Percentiles rank a stretch among this genome's conserved stretches.
These are phyloP conservation scores for Vollenhovia emeryi DNA, from an alignment of 1,140 invertebrate genomes.

Conservation along the genomic window DNA sequence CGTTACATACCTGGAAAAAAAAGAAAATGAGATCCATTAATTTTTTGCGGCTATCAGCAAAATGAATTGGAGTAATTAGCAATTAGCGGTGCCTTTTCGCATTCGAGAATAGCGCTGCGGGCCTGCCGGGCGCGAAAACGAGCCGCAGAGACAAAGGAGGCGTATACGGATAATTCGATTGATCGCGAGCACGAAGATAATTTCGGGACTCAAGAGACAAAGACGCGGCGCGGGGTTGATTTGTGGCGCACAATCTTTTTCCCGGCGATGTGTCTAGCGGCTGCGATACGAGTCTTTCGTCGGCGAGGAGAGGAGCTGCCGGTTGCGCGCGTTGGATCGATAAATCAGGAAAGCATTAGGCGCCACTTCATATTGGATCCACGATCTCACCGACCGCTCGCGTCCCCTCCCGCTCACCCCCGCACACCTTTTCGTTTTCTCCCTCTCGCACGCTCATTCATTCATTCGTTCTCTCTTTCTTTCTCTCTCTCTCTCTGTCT, in stretches of 20 bases:
- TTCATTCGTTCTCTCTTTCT: background rate
- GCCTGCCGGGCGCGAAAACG: background rate
- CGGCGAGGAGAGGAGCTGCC: slow-evolving; percentile 25
- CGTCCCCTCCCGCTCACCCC: background rate
- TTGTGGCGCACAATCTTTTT: slow-evolving; percentile 66
- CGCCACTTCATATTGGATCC: slow-evolving; percentile 74
- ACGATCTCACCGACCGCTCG: slow-evolving; percentile 52
- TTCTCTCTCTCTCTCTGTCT: background rate
- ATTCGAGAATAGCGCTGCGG: background rate
- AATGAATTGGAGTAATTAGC: background rate
- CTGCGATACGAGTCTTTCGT: slow-evolving; percentile 48
- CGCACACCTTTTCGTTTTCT: slow-evolving; percentile 17
- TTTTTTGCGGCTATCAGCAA: slow-evolving; percentile 19
- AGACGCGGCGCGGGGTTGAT: slow-evolving; percentile 48
- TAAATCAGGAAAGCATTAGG: slow-evolving; percentile 82
- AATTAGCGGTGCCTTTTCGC: background rate
- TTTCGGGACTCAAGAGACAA: slow-evolving; percentile 51
- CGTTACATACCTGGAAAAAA: slow-evolving; percentile 82
- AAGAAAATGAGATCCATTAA: slow-evolving; percentile 50
- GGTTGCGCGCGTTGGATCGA: slow-evolving; percentile 72
- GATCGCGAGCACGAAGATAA: slow-evolving; percentile 52
- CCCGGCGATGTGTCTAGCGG: slow-evolving; percentile 57
- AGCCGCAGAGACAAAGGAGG: background rate
- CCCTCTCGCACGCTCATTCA: background rate
- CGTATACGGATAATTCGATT: slow-evolving; percentile 31